These are phyloP conservation scores for Bombus huntii DNA, from an alignment of 1,140 invertebrate species.

Conservation along the genomic window DNA sequence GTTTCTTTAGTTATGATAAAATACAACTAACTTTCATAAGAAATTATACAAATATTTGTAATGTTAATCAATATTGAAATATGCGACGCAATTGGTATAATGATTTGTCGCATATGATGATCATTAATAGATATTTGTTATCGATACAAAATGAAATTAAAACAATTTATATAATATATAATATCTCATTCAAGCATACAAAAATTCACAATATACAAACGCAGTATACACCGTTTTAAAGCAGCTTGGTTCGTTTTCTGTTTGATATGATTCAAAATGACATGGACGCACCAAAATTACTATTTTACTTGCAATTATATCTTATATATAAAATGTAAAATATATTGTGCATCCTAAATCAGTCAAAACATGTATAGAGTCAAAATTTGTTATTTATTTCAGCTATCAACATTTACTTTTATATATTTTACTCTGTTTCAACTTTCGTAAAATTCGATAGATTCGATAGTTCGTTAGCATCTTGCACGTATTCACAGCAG, in stretches of 20 bases:
- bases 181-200: slow-evolving; percentile 35
- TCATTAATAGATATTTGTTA: neutral
- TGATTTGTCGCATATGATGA: neutral
- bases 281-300: neutral
- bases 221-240: slow-evolving; percentile 15
- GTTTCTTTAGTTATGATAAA: neutral
- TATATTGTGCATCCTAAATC: neutral
- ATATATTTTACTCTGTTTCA: slow-evolving; percentile 18
- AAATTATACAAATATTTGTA: slow-evolving; percentile 33
- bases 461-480: slow-evolving; percentile 6
- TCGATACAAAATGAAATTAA: slow-evolving; percentile 11
- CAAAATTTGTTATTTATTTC: neutral
- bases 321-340: neutral
- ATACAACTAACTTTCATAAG: neutral
- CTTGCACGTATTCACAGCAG: slow-evolving; percentile 28
- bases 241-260: slow-evolving; percentile 19
- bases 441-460: slow-evolving; percentile 42
- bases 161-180: slow-evolving; percentile 11
- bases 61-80: slow-evolving; percentile 18
- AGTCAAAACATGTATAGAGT: neutral
- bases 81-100: neutral
- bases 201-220: slow-evolving; percentile 54
- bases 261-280: slow-evolving; percentile 21
- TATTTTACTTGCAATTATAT: neutral
- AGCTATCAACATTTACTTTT: slow-evolving; percentile 11